Percentiles rank a stretch among this genome's conserved stretches.
phyloP scores from a whole-genome alignment of 2,113 vertebrate species.

The Cephalopholis sonnerati region DNA sequence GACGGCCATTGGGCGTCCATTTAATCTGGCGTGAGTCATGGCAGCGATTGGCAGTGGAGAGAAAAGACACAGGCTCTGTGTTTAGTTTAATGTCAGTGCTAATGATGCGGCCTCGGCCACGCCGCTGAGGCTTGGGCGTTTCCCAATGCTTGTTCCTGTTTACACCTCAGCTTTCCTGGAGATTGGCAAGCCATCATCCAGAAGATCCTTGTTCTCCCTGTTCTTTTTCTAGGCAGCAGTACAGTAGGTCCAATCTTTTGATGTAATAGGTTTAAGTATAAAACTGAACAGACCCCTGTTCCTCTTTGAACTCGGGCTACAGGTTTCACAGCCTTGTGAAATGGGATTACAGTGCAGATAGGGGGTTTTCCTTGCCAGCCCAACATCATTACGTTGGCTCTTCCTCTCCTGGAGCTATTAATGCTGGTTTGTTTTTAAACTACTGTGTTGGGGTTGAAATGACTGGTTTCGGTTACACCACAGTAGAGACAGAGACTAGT shows the following conservation, averaged over 20 bases:
- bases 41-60: constrained; percentile 56
- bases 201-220: constrained; percentile 18
- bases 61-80: constrained; percentile 62
- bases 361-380: constrained; percentile 49
- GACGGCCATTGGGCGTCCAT: constrained; percentile 47
- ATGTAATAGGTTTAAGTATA: neutral
- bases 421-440: constrained; percentile 75
- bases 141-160: constrained; percentile 76
- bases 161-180: constrained; percentile 73
- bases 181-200: constrained; percentile 30
- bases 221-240: neutral
- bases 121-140: constrained; percentile 66
- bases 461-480: constrained; percentile 71
- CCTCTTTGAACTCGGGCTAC: constrained; percentile 27
- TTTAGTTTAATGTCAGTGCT: constrained; percentile 69
- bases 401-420: constrained; percentile 71
- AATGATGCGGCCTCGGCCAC: constrained; percentile 72
- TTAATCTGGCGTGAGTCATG: constrained; percentile 70
- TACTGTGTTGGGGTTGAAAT: constrained; percentile 65
- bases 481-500: constrained; percentile 64
- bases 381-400: constrained; percentile 60
- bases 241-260: neutral
- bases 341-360: constrained; percentile 50
- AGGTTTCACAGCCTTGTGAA: constrained; percentile 55
- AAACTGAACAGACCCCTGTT: constrained; percentile 3